These are phyloP conservation scores for Xerus rutilus DNA, from an alignment of 2,797 vertebrate species.

Conservation along the genomic window DNA sequence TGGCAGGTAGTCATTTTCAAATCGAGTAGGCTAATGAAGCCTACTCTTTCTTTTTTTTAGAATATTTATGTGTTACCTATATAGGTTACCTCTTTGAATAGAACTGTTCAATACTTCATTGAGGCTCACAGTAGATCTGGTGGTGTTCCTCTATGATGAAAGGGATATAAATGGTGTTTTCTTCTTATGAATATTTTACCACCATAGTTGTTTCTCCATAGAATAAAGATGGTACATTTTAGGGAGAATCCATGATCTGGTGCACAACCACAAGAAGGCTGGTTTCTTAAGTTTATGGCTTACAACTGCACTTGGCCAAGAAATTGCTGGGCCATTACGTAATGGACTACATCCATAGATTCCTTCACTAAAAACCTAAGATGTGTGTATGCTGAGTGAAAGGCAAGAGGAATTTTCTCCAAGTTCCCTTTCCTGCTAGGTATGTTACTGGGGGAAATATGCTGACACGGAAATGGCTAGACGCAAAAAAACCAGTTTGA, in stretches of 20 bases:
- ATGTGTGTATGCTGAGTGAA: neutral
- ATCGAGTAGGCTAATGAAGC: neutral
- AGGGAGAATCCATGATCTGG: neutral
- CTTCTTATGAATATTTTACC: neutral
- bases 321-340: conserved; percentile 24
- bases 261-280: neutral
- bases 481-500: neutral
- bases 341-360: neutral
- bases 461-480: neutral
- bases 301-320: conserved; percentile 62
- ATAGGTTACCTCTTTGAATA: neutral
- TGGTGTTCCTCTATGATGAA: neutral
- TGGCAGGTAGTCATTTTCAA: neutral
- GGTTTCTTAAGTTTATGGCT: neutral
- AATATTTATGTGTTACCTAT: neutral
- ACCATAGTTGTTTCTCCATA: neutral
- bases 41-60: neutral
- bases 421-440: neutral
- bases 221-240: neutral
- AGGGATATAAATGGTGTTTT: neutral
- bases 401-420: neutral
- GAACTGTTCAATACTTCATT: neutral
- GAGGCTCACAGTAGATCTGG: neutral
- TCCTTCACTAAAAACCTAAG: neutral
- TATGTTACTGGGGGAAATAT: neutral